Base-by-base conservation (phyloP, 2,113 vertebrate species). In the Mola mola region DNA sequence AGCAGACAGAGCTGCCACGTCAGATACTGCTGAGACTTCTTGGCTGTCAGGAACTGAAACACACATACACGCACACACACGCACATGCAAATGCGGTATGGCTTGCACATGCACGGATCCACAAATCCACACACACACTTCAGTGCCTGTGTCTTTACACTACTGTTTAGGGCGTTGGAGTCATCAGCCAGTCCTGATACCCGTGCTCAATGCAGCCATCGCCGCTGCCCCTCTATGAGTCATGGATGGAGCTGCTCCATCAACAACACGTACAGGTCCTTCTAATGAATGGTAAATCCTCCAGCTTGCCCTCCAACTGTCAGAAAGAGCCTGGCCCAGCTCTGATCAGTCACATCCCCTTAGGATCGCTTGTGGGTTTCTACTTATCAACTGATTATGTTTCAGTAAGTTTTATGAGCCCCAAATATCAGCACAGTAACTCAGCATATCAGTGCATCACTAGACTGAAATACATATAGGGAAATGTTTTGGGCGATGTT, bases 1-100 rank as follows among this genome's bases (percentile, higher is more conserved):
- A 84, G 79, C 83, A 79, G 82, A 48, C 22, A 77, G 79, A 81
- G 83, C 83, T 90, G 87, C 89, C 89, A 90, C 89, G 87, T 90
- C 89, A 90, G 83, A 89, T 78, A 76, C 78, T 83, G 81, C 79
- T 61, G 78, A 87, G 79, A 81, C 83, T 86, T 87, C 78, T 87
- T 89, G 89, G 89, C 87, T 83, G 83, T 87, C 81, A 82, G 65
- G 61, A n/a, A 64, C 74, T 75, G 75, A 82, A 69, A 72, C 51
- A 59, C 38, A 38, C 42, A 31, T 37, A 50, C 36, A 58, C 38
- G 31, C 40, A 77, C 29, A 42, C 41, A 51, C 77, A 73, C 42
- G 28, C 25, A 62, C 34, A 57, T 12, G 20, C 19, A 57, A 16
- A 53, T 21, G 53, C 10, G 61, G 61, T 25, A 46, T 37, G 66